Evolutionary conservation across 2,888 invertebrate genomes (phyloP).

Genomic region (Blastobasis lacticolella): DNA sequence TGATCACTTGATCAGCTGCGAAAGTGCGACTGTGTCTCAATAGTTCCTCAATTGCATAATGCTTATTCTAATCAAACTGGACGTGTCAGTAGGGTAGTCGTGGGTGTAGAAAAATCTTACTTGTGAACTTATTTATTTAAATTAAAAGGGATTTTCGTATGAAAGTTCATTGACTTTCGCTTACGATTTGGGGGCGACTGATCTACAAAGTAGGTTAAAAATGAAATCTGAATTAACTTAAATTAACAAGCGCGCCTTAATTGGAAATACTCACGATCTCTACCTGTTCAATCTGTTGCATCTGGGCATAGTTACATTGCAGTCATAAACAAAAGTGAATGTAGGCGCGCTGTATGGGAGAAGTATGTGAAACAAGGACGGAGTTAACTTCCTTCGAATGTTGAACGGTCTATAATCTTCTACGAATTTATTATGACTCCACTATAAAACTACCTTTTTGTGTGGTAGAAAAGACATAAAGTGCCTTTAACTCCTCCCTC

Average conservation of each 20-base stretch:
- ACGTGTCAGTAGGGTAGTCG: constrained; percentile 4
- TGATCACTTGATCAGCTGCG: constrained; percentile 46
- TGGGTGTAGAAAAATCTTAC: too few species aligned
- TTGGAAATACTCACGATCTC: constrained; percentile 1
- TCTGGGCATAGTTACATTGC: constrained; percentile 11
- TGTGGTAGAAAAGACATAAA: too few species aligned
- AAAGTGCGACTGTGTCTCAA: constrained; percentile 37
- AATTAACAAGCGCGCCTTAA: constrained; percentile 6
- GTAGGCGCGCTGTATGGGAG: constrained; percentile 46
- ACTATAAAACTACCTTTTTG: too few species aligned
- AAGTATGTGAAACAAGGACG: constrained; percentile 45
- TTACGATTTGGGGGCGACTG: too few species aligned
- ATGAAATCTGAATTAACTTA: constrained; percentile 2
- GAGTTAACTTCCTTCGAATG: constrained; percentile 30
- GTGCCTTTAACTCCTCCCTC: too few species aligned
- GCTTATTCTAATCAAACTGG: not conserved
- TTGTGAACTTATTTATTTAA: too few species aligned
- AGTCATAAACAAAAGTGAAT: constrained; percentile 65
- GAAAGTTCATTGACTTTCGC: too few species aligned
- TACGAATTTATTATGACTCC: too few species aligned
- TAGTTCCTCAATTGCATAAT: constrained; percentile 23
- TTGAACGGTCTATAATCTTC: not conserved
- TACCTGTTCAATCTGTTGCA: constrained; percentile 8
- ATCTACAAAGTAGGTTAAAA: constrained; percentile 15
- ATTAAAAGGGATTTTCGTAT: too few species aligned